Evolutionary conservation across 2,797 vertebrate species (phyloP).

Genomic region (Sebastes jordani): DNA sequence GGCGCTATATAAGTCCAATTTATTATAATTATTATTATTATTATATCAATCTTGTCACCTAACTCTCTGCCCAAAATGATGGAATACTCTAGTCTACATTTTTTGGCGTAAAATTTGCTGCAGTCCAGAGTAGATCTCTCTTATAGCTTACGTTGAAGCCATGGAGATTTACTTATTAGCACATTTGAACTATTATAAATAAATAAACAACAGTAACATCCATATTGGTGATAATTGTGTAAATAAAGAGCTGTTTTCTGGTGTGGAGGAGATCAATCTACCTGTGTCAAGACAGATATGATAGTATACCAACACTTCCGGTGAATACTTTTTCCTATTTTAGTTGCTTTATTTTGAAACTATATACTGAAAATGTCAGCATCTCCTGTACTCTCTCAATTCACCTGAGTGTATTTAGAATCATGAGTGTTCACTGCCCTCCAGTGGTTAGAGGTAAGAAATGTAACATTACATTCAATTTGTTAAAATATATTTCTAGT

Average conservation of each 20-base stretch:
- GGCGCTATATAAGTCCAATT: too few relatives aligned
- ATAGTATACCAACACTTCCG: background rate
- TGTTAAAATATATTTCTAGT: background rate
- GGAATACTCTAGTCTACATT: background rate
- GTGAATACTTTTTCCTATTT: background rate
- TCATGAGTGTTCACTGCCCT: constrained; percentile 8
- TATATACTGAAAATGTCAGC: background rate
- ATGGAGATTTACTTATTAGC: background rate
- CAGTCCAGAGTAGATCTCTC: background rate
- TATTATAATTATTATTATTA: too few relatives aligned
- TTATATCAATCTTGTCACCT: background rate
- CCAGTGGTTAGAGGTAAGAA: constrained; percentile 12
- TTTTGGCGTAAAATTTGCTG: background rate
- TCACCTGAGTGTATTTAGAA: background rate
- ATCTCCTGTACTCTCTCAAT: background rate
- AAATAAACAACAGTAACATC: background rate
- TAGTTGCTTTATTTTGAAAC: background rate
- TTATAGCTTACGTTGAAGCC: background rate
- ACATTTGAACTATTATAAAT: background rate
- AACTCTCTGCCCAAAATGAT: background rate
- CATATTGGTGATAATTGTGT: background rate
- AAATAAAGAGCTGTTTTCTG: background rate
- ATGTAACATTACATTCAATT: background rate
- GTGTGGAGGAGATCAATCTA: background rate
- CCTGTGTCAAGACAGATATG: background rate